Evolutionary conservation across 2,797 vertebrate species (phyloP), one percentile per base, ranked within the genome.

Genomic region (Sparidentex hasta): DNA sequence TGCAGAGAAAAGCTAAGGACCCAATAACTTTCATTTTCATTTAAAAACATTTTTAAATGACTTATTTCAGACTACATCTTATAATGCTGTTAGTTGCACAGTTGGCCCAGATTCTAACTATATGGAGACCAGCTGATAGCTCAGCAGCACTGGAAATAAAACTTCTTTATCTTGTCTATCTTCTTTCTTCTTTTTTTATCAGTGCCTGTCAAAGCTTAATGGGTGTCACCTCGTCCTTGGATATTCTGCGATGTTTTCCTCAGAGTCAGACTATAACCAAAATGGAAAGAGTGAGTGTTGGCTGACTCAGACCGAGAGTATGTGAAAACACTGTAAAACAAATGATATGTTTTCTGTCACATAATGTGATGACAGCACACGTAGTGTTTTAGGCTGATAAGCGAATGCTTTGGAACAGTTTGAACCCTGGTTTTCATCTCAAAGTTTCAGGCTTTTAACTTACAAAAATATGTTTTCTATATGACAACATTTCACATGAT

Each of bases 321-420:
- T 21, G 59, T 62, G 3, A 80, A 75, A 76, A 18, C 48, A 59
- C 25, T 54, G 16, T 63, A 27, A 58, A 80, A 66, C 50, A 57
- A 64, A 62, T 56, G 21, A 54, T 1, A 33, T 50, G 17, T 38
- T 41, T 23, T 82, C 33, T 46, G 29, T 72, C 50, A 73, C 57
- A 44, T 50, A 14, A 79, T 65, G 57, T 84, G 76, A 51, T 75
- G 69, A 83, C 70, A 83, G 63, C 64, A 48, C 3, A 54, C 51
- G 17, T 59, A 51, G 17, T 64, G 46, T 57, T 3, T n/a, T 48
- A 41, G 61, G 21, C 20, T 74, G 61, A 81, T 70, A 80, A 74
- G 65, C 18, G 38, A 55, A 16, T 33, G 50, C 33, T 71, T 84
- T 77, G 76, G 75, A 71, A 82, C 61, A 47, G 44, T 68, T 38